Percentiles rank a stretch among this genome's conserved stretches.
These are phyloP conservation scores for Erynnis tages DNA, from an alignment of 2,888 invertebrate genomes.

Conservation along the genomic window DNA sequence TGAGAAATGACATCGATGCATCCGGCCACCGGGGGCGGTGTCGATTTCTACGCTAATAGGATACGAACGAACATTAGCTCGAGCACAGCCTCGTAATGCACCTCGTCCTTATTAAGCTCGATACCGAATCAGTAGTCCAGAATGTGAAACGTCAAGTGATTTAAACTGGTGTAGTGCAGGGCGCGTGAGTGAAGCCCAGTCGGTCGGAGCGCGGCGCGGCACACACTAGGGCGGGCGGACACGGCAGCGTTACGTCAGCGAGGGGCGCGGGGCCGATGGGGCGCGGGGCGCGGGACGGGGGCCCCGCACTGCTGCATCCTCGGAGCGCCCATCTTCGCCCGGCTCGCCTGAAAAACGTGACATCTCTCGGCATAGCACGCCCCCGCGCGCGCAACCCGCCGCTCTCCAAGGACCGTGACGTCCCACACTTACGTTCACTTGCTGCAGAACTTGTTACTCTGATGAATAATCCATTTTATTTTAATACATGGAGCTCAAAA, in stretches of 20 bases:
- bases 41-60: slow-evolving; percentile 45
- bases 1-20: slow-evolving; percentile 71
- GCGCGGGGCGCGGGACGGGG: slow-evolving; percentile 39
- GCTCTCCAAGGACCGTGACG: slow-evolving; percentile 34
- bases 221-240: slow-evolving; percentile 78
- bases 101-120: slow-evolving; percentile 67
- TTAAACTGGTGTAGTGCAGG: slow-evolving; percentile 65
- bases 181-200: slow-evolving; percentile 61
- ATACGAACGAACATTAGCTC: slow-evolving; percentile 41
- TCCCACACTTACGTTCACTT: slow-evolving; percentile 39
- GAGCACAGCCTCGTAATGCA: slow-evolving; percentile 59
- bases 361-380: slow-evolving; percentile 50
- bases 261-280: slow-evolving; percentile 49
- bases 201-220: slow-evolving; percentile 74
- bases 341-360: slow-evolving; percentile 69
- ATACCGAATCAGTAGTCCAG: slow-evolving; percentile 59
- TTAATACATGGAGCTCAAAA: slow-evolving; percentile 12
- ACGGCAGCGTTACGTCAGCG: slow-evolving; percentile 79
- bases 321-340: slow-evolving; percentile 67
- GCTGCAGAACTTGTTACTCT: slow-evolving; percentile 50
- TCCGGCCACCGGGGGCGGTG: slow-evolving; percentile 64
- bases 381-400: slow-evolving; percentile 38
- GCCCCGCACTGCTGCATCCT: slow-evolving; percentile 77
- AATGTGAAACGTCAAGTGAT: slow-evolving; percentile 74
- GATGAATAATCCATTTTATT: slow-evolving; percentile 36